Evolutionary conservation across 2,113 vertebrate species (phyloP), one percentile per base, ranked within the genome.

Genomic region (Heloderma charlesbogerti): DNA sequence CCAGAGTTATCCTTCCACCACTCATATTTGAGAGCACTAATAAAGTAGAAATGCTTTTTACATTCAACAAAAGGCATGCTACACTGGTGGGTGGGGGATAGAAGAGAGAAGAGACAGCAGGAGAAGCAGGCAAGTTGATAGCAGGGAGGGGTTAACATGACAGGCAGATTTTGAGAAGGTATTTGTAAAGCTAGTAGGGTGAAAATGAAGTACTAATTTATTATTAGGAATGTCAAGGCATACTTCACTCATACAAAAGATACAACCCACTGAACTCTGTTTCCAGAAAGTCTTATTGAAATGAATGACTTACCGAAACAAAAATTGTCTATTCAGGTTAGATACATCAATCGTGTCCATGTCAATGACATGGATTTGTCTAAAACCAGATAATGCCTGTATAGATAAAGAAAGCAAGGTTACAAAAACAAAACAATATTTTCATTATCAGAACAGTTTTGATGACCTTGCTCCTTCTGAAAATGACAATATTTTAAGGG

Each of bases 291-390:
- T 75, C 54, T 66, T 77, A 66, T 12, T 78, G 8, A 90, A 86
- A 69, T 67, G 8, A 79, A 80, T 20, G 91, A 97, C 98, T 98
- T 95, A 98, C 99, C 99, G 98, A 96, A 99, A 99, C 57, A 99
- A 98, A 96, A 99, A 99, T 90, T 99, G 99, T 79, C 99, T 98
- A 95, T 99, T 99, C 85, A 99, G 98, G 94, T 99, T 99, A 88
- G 99, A 99, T 90, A 99, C 95, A 92, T 99, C 99, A 94, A 99
- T 99, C 69, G 98, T 99, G 91, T 99, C 99, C 99, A 99, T 99
- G 94, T 99, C 99, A 94, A 99, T 98, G n/a, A 99, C 98, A 93
- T 99, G 98, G 96, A 99, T 99, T 89, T 99, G 98, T 72, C 98
- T 98, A 96, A 99, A 99, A 84, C 99, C 99, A 75, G 98, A 99